Percentiles rank a stretch among this genome's conserved stretches.
Conservation (phyloP, 2,888 invertebrate species). For the Platycheirus albimanus region DNA sequence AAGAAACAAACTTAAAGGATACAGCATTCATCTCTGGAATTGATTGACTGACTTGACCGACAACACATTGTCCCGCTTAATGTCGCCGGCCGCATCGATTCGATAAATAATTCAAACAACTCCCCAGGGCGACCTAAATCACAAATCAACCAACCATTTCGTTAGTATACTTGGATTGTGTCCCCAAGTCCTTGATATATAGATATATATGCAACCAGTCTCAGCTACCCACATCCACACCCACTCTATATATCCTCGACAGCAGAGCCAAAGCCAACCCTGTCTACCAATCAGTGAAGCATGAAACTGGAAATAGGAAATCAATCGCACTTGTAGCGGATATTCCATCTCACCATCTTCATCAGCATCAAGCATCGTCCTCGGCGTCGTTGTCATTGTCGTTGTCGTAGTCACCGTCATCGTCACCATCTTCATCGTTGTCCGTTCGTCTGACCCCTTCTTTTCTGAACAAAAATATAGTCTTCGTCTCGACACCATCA, state of each 20-base stretch:
- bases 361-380: slow-evolving; percentile 27
- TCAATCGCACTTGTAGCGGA: slow-evolving; percentile 71
- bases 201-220: too few species aligned
- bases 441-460: slow-evolving; percentile 3
- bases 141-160: slow-evolving; percentile 70
- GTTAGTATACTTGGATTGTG: slow-evolving; percentile 36
- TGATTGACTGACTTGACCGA: slow-evolving; percentile 63
- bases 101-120: slow-evolving; percentile 71
- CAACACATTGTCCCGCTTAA: slow-evolving; percentile 68
- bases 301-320: slow-evolving; percentile 73
- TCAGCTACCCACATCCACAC: not conserved
- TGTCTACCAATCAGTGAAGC: slow-evolving; percentile 65
- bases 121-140: slow-evolving; percentile 70
- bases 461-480: not conserved
- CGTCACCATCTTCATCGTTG: too few species aligned
- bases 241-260: not conserved
- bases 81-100: slow-evolving; percentile 62
- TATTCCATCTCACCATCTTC: slow-evolving; percentile 51
- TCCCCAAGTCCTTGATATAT: slow-evolving; percentile 37
- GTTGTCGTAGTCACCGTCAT: too few species aligned
- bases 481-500: slow-evolving; percentile 30
- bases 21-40: slow-evolving; percentile 48
- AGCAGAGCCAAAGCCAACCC: not conserved
- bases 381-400: slow-evolving; percentile 6
- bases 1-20: not conserved